Conservation (phyloP, 2,113 vertebrate genomes). For the Clarias batrachus region DNA sequence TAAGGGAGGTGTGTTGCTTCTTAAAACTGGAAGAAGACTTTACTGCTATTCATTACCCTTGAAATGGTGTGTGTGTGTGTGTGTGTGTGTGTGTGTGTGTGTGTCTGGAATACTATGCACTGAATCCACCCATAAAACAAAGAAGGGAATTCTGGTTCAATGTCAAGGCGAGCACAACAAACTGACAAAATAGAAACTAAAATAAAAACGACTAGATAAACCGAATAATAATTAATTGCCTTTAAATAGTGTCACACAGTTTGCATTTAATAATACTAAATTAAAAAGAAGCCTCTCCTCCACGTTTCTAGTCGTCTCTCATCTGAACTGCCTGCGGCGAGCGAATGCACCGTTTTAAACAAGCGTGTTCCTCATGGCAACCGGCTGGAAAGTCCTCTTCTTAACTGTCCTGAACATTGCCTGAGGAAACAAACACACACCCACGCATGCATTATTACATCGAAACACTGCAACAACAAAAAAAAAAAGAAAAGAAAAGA, state of each 20-base stretch:
- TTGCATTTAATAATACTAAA: constrained; percentile 84
- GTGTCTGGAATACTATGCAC: constrained; percentile 63
- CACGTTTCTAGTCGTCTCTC: constrained; percentile 55
- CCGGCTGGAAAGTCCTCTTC: constrained; percentile 69
- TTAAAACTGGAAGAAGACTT: constrained; percentile 53
- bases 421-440: constrained; percentile 56
- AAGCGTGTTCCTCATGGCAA: constrained; percentile 69
- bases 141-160: constrained; percentile 52
- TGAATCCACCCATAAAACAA: constrained; percentile 66
- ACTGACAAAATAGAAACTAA: constrained; percentile 65
- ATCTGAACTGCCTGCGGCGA: constrained; percentile 61
- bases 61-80: constrained; percentile 61
- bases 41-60: constrained; percentile 49
- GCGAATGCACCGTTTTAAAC: constrained; percentile 72
- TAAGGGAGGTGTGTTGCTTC: constrained; percentile 62
- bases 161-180: constrained; percentile 76
- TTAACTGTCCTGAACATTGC: constrained; percentile 71
- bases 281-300: constrained; percentile 76
- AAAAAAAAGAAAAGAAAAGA: no score
- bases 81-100: constrained; percentile 49
- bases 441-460: constrained; percentile 3
- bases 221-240: constrained; percentile 77
- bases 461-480: neutral
- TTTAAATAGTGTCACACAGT: constrained; percentile 85
- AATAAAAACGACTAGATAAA: constrained; percentile 74